These are phyloP conservation scores for Euphonia xanthogaster DNA, from an alignment of 2,797 vertebrate species.

Conservation along the genomic window DNA sequence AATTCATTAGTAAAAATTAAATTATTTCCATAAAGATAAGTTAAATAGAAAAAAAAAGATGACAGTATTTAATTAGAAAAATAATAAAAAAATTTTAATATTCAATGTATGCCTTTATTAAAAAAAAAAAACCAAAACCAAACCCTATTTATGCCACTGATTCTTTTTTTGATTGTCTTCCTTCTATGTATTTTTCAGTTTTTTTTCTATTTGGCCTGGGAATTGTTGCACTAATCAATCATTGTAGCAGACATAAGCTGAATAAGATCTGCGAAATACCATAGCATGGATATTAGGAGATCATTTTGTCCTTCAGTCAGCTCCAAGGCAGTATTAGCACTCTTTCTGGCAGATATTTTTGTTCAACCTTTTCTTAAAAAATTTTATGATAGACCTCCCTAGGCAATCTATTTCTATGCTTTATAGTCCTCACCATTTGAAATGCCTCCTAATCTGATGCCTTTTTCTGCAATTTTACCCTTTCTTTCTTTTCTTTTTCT, in stretches of 20 bases:
- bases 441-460: neutral
- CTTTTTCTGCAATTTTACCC: neutral
- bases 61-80: neutral
- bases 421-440: neutral
- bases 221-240: neutral
- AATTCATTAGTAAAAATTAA: neutral
- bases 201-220: neutral
- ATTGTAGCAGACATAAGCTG: neutral
- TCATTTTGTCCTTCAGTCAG: neutral
- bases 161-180: neutral
- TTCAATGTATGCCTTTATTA: neutral
- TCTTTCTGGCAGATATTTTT: neutral
- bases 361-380: slow-evolving; percentile 5
- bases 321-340: neutral
- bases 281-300: neutral
- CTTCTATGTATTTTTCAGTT: neutral
- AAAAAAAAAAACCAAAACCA: neutral
- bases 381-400: neutral
- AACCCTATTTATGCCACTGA: neutral
- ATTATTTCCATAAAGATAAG: neutral
- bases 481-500: neutral
- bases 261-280: neutral
- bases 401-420: neutral
- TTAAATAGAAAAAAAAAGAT: neutral
- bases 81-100: neutral